A percentile compares a stretch with the other conserved stretches of the same genome.
Evolutionary conservation across 1,140 invertebrate genomes (phyloP).

Genomic region (Drosophila subpulchrella): DNA sequence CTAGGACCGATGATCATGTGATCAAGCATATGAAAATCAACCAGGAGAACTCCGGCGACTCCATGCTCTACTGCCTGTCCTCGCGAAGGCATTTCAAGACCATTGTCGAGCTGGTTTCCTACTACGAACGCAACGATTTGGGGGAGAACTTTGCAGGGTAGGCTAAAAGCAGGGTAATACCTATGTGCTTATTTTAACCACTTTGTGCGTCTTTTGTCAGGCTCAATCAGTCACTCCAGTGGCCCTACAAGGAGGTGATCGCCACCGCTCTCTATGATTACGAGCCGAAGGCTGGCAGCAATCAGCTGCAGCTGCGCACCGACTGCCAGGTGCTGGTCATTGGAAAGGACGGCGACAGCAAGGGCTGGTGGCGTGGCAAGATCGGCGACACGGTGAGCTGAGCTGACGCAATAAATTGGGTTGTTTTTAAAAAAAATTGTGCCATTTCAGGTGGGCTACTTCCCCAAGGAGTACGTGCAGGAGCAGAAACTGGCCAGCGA

Average conservation of each 20-base stretch:
- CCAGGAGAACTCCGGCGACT: constrained; percentile 86
- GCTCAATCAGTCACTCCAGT: constrained; percentile 90
- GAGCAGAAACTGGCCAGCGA: constrained; percentile 81
- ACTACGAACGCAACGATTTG: constrained; percentile 94
- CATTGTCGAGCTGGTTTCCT: constrained; percentile 94
- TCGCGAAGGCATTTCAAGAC: constrained; percentile 95
- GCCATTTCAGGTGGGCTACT: constrained; percentile 86
- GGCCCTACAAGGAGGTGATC: constrained; percentile 90
- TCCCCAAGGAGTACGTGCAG: constrained; percentile 88
- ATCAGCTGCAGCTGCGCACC: constrained; percentile 91
- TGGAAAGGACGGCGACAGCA: constrained; percentile 91
- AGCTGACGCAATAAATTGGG: not conserved
- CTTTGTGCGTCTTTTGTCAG: constrained; percentile 75
- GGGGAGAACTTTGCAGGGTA: constrained; percentile 96
- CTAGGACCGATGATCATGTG: constrained; percentile 80
- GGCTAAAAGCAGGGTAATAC: constrained; percentile 1
- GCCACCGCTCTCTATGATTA: constrained; percentile 92
- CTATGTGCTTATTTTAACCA: not conserved
- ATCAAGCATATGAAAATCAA: constrained; percentile 96
- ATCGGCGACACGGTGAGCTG: constrained; percentile 86
- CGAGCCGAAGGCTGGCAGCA: constrained; percentile 88
- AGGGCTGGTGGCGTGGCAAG: constrained; percentile 93
- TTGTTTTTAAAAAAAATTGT: not conserved
- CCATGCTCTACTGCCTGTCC: constrained; percentile 92
- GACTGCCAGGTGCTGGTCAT: constrained; percentile 92